These are phyloP conservation scores for Physella acuta DNA, from an alignment of 1,140 invertebrate genomes.

Conservation along the genomic window DNA sequence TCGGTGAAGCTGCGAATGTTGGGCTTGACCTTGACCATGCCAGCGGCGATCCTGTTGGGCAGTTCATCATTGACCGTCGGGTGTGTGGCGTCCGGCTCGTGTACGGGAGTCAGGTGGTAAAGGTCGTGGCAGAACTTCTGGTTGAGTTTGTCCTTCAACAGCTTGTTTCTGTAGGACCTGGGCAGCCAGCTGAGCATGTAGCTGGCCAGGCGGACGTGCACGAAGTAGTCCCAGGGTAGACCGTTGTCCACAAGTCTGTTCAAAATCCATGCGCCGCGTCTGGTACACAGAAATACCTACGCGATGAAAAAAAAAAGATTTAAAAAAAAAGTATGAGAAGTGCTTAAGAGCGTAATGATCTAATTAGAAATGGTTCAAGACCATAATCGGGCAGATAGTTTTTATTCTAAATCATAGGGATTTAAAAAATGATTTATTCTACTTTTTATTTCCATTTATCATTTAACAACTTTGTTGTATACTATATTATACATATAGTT, in stretches of 20 bases:
- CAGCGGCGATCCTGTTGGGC: slow-evolving; percentile 61
- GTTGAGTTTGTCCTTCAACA: slow-evolving; percentile 31
- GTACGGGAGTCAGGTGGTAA: slow-evolving; percentile 59
- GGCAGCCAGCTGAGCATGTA: slow-evolving; percentile 16
- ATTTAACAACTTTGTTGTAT: too few relatives aligned
- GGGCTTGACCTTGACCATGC: slow-evolving; percentile 58
- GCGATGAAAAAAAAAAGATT: too few relatives aligned
- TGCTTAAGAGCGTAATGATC: too few relatives aligned
- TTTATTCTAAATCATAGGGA: too few relatives aligned
- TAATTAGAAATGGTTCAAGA: too few relatives aligned
- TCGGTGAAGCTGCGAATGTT: slow-evolving; percentile 53
- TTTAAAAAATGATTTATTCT: too few relatives aligned
- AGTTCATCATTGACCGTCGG: slow-evolving; percentile 64
- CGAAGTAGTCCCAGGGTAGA: slow-evolving; percentile 42
- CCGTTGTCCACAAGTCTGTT: slow-evolving; percentile 55
- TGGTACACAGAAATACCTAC: slow-evolving; percentile 63
- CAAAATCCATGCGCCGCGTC: slow-evolving; percentile 62
- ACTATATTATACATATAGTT: too few relatives aligned
- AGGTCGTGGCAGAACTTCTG: slow-evolving; percentile 61
- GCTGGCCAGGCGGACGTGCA: slow-evolving; percentile 21
- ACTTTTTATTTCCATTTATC: too few relatives aligned
- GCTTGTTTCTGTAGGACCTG: not conserved
- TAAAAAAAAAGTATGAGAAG: too few relatives aligned
- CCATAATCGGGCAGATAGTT: too few relatives aligned
- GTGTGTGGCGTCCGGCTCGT: slow-evolving; percentile 61